Evolutionary conservation across 1,140 invertebrate genomes (phyloP), one percentile per base, ranked within the genome.

Genomic region (Phthorimaea operculella): DNA sequence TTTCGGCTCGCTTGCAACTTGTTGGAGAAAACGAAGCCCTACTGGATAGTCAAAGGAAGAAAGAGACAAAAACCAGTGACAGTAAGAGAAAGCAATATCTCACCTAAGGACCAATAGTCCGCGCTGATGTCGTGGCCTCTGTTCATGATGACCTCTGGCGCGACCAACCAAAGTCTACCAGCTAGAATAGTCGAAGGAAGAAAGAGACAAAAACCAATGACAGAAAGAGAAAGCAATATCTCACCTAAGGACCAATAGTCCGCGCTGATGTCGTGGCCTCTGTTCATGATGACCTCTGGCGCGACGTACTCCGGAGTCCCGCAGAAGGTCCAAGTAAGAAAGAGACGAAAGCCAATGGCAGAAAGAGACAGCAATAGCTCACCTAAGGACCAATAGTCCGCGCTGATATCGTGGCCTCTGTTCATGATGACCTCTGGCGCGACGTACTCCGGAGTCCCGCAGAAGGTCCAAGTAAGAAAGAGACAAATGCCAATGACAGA

Each of bases 211-310:
- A n/a, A n/a, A n/a, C n/a, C n/a, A n/a, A n/a, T n/a, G n/a, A n/a
- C n/a, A n/a, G n/a, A n/a, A n/a, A n/a, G n/a, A n/a, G n/a, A n/a
- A n/a, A n/a, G n/a, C n/a, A n/a, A n/a, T n/a, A n/a, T n/a, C 66
- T 96, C 93, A 70, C 98, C 98, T 51, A 99, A 88, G 0, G 97
- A 98, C 98, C 98, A 99, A 82, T 98, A 99, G 83, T 99, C 98
- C 0, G 97, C 98, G 63, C 96, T 96, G 57, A 97, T 96, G 74
- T 99, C 98, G 80, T 99, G 98, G 50, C 97, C 98, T 76, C 95
- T 92, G 83, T 99, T 99, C 33, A 99, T 87, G 68, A 99, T 98
- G 39, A 99, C 96, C 89, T 99, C 98, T 0, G 98, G 98, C 3
- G 97, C 96, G 1, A 99, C 97, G 78, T 99, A 99, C n/a, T n/a